phyloP scores from a whole-genome alignment of 1,140 invertebrate species.

The Eulimnadia texana region DNA sequence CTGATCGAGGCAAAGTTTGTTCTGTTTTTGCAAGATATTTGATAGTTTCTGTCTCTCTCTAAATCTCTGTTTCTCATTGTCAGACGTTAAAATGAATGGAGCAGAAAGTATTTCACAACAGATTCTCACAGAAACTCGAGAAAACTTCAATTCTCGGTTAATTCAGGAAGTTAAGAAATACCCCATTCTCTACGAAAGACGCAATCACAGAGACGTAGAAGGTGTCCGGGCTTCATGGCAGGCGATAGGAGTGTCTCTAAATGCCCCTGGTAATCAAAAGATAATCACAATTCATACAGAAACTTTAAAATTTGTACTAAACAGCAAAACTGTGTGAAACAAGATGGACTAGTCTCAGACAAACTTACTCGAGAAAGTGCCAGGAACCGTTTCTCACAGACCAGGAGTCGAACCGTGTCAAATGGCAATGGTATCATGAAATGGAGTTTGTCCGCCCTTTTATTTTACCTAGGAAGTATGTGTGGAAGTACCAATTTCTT shows the following conservation, averaged over 20 bases:
- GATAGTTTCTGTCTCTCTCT: too few species aligned
- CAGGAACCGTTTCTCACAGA: neutral
- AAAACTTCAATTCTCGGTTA: neutral
- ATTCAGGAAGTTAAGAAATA: neutral
- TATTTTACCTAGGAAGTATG: neutral
- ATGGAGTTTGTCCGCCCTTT: neutral
- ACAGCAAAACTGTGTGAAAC: neutral
- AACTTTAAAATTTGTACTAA: neutral
- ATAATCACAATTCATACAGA: neutral
- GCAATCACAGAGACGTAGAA: neutral
- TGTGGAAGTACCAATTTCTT: neutral
- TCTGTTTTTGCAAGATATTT: too few species aligned
- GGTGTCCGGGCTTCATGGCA: neutral
- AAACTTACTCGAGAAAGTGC: neutral
- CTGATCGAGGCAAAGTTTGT: too few species aligned
- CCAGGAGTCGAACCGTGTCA: neutral
- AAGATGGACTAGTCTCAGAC: neutral
- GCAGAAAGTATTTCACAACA: neutral
- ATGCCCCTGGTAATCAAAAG: neutral
- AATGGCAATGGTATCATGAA: neutral
- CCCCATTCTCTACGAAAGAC: neutral
- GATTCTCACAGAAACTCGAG: neutral
- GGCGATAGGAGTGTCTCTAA: neutral
- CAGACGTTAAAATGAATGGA: too few species aligned
- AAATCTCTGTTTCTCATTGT: too few species aligned